Conservation (phyloP, 2,888 invertebrate genomes). For the Rhopalosiphum nymphaeae region DNA sequence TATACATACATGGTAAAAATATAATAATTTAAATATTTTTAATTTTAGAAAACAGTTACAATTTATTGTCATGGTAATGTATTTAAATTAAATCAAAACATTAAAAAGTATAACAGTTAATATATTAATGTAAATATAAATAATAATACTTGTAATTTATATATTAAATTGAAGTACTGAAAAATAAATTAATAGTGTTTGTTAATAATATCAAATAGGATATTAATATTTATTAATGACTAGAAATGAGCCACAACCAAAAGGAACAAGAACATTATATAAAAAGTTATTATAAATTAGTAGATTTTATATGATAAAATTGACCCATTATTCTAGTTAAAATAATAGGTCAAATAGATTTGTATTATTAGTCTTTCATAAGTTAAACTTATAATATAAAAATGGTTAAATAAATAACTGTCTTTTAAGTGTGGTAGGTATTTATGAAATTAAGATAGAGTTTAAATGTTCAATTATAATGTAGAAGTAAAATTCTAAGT, state of each 20-base stretch:
- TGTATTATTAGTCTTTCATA: background rate
- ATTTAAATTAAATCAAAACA: background rate
- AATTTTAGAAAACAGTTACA: constrained; percentile 15
- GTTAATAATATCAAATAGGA: background rate
- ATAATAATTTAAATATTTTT: constrained; percentile 6
- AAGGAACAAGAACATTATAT: constrained; percentile 54
- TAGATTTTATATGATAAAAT: background rate
- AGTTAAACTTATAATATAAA: background rate
- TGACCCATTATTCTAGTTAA: background rate
- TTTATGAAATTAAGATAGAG: background rate
- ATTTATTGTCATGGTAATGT: constrained; percentile 28
- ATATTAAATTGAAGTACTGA: background rate
- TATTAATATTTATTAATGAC: constrained; percentile 38
- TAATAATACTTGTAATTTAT: background rate
- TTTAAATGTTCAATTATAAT: background rate
- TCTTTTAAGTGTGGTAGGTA: background rate
- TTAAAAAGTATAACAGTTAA: background rate
- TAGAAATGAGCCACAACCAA: constrained; percentile 41
- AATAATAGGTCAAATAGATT: background rate
- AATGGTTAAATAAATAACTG: background rate
- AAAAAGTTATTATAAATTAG: constrained; percentile 11
- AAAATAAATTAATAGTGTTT: background rate
- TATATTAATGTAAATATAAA: background rate
- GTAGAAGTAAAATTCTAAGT: background rate
- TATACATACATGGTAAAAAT: background rate